Conservation (phyloP, 2,797 vertebrate species). For the Molossus molossus region DNA sequence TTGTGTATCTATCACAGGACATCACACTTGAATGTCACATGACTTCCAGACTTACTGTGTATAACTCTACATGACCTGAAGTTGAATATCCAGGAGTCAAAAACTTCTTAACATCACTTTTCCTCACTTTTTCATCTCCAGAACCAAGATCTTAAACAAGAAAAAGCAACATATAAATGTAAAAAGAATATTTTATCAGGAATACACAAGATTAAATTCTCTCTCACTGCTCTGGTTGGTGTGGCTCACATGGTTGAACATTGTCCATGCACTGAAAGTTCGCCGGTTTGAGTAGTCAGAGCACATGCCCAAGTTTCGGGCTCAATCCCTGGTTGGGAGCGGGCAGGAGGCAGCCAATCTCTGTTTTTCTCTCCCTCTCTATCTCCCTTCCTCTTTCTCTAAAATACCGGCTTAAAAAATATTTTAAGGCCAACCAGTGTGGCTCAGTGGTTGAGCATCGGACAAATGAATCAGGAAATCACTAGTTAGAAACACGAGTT, state of each 20-base stretch:
- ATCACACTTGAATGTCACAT: rapidly evolving
- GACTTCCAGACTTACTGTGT: conserved; percentile 92
- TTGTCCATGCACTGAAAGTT: neutral
- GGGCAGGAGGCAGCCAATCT: neutral
- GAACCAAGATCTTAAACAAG: conserved; percentile 95
- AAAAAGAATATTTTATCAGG: neutral
- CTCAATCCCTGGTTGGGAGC: neutral
- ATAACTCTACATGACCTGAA: conserved; percentile 97
- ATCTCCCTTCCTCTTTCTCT: neutral
- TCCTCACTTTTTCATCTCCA: conserved; percentile 98
- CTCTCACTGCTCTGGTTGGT: conserved; percentile 74
- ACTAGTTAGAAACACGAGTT: too few relatives aligned
- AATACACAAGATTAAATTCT: neutral
- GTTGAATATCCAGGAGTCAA: conserved; percentile 98
- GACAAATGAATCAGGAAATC: too few relatives aligned
- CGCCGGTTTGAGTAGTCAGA: neutral
- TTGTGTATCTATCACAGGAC: neutral
- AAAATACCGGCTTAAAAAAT: neutral
- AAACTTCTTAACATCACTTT: conserved; percentile 97
- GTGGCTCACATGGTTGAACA: neutral
- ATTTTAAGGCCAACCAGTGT: too few relatives aligned
- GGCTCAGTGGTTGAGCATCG: too few relatives aligned
- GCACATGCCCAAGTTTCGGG: neutral
- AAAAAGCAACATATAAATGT: neutral
- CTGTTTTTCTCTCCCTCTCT: neutral